Conservation (phyloP, 2,888 invertebrate genomes). For the Orchesellides sinensis region DNA sequence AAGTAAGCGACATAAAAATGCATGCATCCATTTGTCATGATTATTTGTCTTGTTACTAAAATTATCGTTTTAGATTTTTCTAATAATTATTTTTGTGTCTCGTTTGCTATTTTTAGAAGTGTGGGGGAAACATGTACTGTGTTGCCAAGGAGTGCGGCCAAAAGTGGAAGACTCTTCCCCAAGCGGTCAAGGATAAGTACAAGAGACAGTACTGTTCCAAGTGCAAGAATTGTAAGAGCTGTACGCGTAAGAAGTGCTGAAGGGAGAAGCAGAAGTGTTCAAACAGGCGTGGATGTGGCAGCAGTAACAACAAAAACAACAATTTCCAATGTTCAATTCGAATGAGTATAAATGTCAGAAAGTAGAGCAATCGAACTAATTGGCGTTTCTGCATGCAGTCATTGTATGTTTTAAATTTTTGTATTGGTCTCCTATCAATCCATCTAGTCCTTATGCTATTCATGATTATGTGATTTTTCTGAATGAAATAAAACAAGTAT, state of each 20-base stretch:
- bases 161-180: neutral
- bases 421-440: too few species aligned
- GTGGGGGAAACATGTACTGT: slow-evolving; percentile 43
- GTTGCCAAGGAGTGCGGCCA: slow-evolving; percentile 27
- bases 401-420: too few species aligned
- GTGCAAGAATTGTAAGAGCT: slow-evolving; percentile 26
- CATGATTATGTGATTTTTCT: too few species aligned
- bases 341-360: too few species aligned
- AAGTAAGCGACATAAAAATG: too few species aligned
- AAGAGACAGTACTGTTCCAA: slow-evolving; percentile 13
- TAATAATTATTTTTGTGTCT: neutral
- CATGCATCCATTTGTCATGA: neutral
- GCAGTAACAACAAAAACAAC: too few species aligned
- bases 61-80: neutral
- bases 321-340: too few species aligned
- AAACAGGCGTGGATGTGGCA: neutral
- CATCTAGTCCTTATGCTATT: too few species aligned
- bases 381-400: too few species aligned
- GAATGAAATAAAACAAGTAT: too few species aligned
- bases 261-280: neutral
- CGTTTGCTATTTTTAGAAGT: neutral
- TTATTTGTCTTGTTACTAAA: neutral
- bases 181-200: slow-evolving; percentile 25
- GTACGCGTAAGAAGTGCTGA: neutral
- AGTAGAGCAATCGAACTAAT: too few species aligned